Conservation (phyloP, 2,797 vertebrate species). For the Liparis tanakae region DNA sequence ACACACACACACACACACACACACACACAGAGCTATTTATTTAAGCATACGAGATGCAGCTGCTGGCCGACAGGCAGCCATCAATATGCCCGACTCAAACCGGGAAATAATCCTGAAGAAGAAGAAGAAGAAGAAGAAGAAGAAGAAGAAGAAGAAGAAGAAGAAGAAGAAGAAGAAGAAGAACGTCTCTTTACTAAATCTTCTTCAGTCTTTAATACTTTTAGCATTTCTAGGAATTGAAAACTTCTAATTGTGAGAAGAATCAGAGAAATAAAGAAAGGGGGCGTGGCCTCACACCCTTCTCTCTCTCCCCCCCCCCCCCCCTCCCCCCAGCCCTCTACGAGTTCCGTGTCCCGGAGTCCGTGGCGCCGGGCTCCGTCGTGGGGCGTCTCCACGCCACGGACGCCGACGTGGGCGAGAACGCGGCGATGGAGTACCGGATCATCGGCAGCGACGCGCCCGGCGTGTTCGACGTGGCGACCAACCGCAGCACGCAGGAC, state of each 20-base stretch:
- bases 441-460: slow-evolving; percentile 89
- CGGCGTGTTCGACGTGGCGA: slow-evolving; percentile 89
- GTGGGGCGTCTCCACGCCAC: slow-evolving; percentile 89
- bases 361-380: slow-evolving; percentile 78
- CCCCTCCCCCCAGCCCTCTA: slow-evolving; percentile 84
- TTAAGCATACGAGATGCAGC: slow-evolving; percentile 66
- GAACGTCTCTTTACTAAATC: no score
- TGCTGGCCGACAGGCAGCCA: slow-evolving; percentile 57
- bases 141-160: no score
- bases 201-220: no score
- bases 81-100: slow-evolving; percentile 61
- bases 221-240: no score
- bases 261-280: no score
- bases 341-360: slow-evolving; percentile 90
- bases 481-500: slow-evolving; percentile 90
- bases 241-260: no score
- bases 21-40: slow-evolving; percentile 60
- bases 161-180: no score
- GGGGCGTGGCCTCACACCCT: no score
- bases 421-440: slow-evolving; percentile 91
- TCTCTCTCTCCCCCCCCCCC: slow-evolving; percentile 17
- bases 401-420: slow-evolving; percentile 90
- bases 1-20: no score
- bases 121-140: slow-evolving; percentile 1
- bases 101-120: slow-evolving; percentile 54